Conservation (phyloP, 1,140 invertebrate genomes). For the Hyphantria cunea region DNA sequence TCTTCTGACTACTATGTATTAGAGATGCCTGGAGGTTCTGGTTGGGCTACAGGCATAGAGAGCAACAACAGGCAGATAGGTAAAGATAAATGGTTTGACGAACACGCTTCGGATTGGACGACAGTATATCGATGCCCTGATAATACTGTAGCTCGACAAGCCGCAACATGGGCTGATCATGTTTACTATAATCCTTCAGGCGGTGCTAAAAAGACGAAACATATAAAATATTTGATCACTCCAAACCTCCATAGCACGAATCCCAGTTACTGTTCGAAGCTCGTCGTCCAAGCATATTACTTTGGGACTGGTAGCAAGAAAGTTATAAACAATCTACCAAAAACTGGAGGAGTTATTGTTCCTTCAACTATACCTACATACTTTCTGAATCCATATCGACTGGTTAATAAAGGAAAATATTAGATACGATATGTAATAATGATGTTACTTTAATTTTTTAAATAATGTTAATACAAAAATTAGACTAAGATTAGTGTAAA, state of each 20-base stretch:
- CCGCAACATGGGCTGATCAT: constrained; percentile 54
- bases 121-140: constrained; percentile 54
- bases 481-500: too few relatives aligned
- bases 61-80: constrained; percentile 53
- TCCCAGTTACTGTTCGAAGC: constrained; percentile 62
- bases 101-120: constrained; percentile 55
- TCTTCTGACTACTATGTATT: constrained; percentile 57
- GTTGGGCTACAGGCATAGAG: constrained; percentile 45
- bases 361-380: constrained; percentile 51
- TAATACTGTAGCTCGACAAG: constrained; percentile 36
- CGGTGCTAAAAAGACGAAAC: constrained; percentile 49
- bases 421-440: constrained; percentile 22
- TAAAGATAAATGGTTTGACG: constrained; percentile 58
- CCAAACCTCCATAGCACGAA: constrained; percentile 47
- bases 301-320: constrained; percentile 52
- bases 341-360: constrained; percentile 41
- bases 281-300: constrained; percentile 61
- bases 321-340: constrained; percentile 45
- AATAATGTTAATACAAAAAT: too few relatives aligned
- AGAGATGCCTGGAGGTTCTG: constrained; percentile 56
- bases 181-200: constrained; percentile 56
- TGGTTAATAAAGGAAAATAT: constrained; percentile 56
- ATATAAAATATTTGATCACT: constrained; percentile 51
- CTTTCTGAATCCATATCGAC: constrained; percentile 51
- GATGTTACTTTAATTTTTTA: not conserved